Base-by-base conservation (phyloP, 30 jellyfish, hydroid and myxozoan species). In the Chrysaora quinquecirrha region DNA sequence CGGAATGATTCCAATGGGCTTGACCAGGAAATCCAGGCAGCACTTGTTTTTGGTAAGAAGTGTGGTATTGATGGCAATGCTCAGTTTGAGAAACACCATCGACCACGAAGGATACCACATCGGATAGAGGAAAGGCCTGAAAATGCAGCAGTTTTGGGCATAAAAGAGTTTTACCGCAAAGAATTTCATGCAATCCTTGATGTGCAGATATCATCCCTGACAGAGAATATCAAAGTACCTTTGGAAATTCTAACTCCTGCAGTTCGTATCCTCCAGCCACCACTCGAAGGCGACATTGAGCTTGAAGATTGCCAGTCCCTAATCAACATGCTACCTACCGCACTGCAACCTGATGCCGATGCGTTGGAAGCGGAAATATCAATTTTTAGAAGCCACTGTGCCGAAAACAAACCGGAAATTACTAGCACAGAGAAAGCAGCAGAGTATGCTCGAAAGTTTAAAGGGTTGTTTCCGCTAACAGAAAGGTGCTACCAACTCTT, bases 361-460 rank as follows among this genome's bases (percentile, higher is more conserved):
- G 87, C 64, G 19, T 54, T 50, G 47, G 78, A 75, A 75, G 38
- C 78, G 2, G 87, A 75, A 60, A 12, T 75, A 18, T 30, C 62
- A 20, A 24, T 75, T 9, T 28, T 75, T 24, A 24, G 87, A 48
- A 54, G 49, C 64, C 87, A 75, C 22, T 30, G 87, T 24, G 4
- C n/a, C 12, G 23, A 25, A 48, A 75, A 75, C 78, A 54, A 60
- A 74, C 64, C 82, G 25, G 78, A 58, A 2, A 54, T 75, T 48
- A 50, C 78, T 3, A 22, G 76, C 76, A 47, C 75, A 58, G 78
- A 60, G 62, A 60, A 34, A 50, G 64, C 80, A 32, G 87, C 87
- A 49, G 33, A 50, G 63, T 75, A 75, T 72, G 84, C 72, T 23
- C 71, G 52, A 60, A 27, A 23, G 48, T 75, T 52, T 32, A 16